phyloP scores from a whole-genome alignment of 2,113 vertebrate genomes.

The Ctenodactylus gundi region DNA sequence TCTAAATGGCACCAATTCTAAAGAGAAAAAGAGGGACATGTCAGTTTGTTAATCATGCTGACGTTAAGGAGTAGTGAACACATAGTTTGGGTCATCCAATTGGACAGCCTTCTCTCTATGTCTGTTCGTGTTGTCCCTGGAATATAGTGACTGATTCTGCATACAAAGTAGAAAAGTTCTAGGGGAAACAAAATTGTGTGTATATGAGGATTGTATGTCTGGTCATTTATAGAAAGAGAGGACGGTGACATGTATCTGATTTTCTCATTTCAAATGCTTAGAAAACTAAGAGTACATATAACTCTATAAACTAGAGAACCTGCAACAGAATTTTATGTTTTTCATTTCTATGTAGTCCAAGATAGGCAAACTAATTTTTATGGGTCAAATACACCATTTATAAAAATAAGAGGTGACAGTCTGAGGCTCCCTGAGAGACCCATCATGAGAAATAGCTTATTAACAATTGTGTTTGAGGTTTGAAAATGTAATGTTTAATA shows the following conservation, averaged over 20 bases:
- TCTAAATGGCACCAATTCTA: not conserved
- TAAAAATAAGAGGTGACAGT: conserved; percentile 57
- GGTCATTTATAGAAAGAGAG: not conserved
- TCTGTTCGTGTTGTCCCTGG: not conserved
- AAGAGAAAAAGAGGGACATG: not conserved
- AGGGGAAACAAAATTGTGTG: not conserved
- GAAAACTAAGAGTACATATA: not conserved
- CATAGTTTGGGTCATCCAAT: not conserved
- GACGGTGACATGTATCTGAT: not conserved
- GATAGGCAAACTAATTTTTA: conserved; percentile 46
- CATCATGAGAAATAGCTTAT: conserved; percentile 58
- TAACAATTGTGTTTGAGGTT: conserved; percentile 45
- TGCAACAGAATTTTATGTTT: not conserved
- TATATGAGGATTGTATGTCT: not conserved
- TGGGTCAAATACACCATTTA: conserved; percentile 24
- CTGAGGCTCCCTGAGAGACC: conserved; percentile 17
- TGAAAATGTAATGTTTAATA: conserved; percentile 65
- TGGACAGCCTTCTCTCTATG: fast-evolving
- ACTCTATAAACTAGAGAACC: conserved; percentile 12
- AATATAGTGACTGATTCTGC: not conserved
- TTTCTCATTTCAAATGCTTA: not conserved
- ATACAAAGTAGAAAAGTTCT: not conserved
- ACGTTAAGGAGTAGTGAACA: not conserved
- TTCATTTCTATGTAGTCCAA: not conserved
- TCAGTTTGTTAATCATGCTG: not conserved